phyloP scores from a whole-genome alignment of 1,140 invertebrate species.

The Leguminivora glycinivorella region DNA sequence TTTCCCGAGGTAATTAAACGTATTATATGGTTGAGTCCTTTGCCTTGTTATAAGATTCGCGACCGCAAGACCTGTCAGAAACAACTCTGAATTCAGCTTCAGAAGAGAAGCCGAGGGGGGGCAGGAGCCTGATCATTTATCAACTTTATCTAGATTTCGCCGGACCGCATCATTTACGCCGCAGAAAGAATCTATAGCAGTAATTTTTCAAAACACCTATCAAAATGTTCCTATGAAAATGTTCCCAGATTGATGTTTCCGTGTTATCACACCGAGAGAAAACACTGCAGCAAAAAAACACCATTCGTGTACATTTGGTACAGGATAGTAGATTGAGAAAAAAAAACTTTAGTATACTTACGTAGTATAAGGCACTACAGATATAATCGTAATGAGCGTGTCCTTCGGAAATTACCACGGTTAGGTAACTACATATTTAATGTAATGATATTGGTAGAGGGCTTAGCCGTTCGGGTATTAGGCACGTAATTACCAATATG shows the following conservation, averaged over 20 bases:
- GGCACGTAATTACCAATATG: background rate
- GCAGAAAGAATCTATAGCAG: slow-evolving; percentile 46
- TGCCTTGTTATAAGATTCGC: background rate
- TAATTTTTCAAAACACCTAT: slow-evolving; percentile 40
- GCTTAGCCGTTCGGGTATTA: background rate
- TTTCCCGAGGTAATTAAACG: background rate
- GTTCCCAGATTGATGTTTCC: slow-evolving; percentile 11
- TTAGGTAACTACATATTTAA: too few species aligned
- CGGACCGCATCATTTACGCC: slow-evolving; percentile 48
- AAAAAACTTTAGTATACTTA: too few species aligned
- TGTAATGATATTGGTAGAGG: background rate
- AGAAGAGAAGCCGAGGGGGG: slow-evolving; percentile 42
- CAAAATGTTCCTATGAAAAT: slow-evolving; percentile 22
- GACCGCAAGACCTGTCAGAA: background rate
- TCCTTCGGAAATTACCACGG: too few species aligned
- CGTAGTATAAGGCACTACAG: too few species aligned
- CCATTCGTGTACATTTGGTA: background rate
- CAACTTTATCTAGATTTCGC: slow-evolving; percentile 54
- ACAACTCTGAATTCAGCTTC: background rate
- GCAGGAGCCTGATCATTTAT: slow-evolving; percentile 49
- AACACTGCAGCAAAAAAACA: background rate
- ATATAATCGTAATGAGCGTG: too few species aligned
- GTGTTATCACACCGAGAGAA: background rate
- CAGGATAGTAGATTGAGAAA: too few species aligned
- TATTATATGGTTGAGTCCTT: background rate